Conservation (phyloP, 2,113 vertebrate genomes). For the Oxyura jamaicensis region DNA sequence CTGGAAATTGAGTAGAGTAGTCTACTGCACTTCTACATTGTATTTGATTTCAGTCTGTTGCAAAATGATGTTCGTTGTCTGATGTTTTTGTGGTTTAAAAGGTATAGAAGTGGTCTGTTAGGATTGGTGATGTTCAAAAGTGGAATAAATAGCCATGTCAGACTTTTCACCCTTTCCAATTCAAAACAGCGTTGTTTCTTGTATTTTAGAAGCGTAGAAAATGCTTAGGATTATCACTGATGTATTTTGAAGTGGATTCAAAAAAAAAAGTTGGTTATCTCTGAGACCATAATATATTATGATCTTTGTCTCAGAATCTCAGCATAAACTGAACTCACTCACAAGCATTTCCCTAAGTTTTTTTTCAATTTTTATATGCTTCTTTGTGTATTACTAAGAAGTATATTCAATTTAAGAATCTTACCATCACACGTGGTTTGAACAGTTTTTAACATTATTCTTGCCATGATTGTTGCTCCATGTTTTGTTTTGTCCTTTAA, state of each 20-base stretch:
- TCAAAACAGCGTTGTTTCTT: background rate
- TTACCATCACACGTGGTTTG: background rate
- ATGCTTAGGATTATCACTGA: background rate
- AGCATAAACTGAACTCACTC: background rate
- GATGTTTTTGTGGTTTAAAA: background rate
- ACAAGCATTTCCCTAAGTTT: background rate
- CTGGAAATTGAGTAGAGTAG: background rate
- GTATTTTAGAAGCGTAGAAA: background rate
- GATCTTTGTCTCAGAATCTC: background rate
- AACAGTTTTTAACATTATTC: background rate
- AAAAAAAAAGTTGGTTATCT: background rate
- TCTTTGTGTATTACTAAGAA: background rate
- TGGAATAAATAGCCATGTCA: background rate
- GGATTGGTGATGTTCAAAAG: background rate
- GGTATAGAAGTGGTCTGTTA: background rate
- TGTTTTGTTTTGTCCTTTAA: slow-evolving; percentile 17
- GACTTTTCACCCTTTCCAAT: background rate
- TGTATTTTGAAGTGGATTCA: background rate
- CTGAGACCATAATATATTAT: background rate
- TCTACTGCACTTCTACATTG: background rate
- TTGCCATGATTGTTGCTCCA: background rate
- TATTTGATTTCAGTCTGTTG: background rate
- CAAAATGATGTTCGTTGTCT: background rate
- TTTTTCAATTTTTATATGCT: background rate
- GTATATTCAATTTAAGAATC: background rate